Evolutionary conservation across 2,888 invertebrate species (phyloP).

Genomic region (Tryphoninae sp.): DNA sequence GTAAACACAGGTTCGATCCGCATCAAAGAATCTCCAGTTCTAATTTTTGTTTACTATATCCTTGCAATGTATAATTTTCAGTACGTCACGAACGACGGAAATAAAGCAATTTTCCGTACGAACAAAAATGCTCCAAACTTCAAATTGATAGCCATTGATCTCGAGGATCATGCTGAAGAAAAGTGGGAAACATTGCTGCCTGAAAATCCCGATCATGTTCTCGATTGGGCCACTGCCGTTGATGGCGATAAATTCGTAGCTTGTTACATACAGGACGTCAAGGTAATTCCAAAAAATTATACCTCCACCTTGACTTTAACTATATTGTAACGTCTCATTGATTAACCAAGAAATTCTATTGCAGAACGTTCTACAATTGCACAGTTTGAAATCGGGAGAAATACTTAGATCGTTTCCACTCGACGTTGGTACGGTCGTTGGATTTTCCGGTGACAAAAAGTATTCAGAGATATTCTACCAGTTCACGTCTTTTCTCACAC

Average conservation of each 20-base stretch:
- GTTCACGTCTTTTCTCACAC: slow-evolving; percentile 96
- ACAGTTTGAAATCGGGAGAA: slow-evolving; percentile 88
- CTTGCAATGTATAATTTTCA: slow-evolving; percentile 80
- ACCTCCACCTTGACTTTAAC: slow-evolving; percentile 18
- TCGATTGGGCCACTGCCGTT: slow-evolving; percentile 94
- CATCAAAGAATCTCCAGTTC: neutral
- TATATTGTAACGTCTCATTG: neutral
- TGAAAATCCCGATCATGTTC: slow-evolving; percentile 92
- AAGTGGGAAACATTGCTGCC: slow-evolving; percentile 93
- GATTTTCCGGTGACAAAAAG: slow-evolving; percentile 92
- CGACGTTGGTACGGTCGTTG: slow-evolving; percentile 93
- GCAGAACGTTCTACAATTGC: slow-evolving; percentile 92
- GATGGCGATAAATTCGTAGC: slow-evolving; percentile 92
- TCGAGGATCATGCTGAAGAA: slow-evolving; percentile 87
- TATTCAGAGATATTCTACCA: slow-evolving; percentile 96
- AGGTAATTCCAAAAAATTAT: slow-evolving; percentile 84
- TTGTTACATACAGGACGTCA: slow-evolving; percentile 96
- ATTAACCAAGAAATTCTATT: slow-evolving; percentile 22
- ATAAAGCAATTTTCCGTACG: slow-evolving; percentile 92
- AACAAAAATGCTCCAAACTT: slow-evolving; percentile 97
- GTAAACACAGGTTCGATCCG: slow-evolving; percentile 62
- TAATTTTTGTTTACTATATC: neutral
- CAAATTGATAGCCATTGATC: slow-evolving; percentile 92
- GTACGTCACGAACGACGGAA: slow-evolving; percentile 95
- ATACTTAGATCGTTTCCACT: slow-evolving; percentile 89